phyloP scores from a whole-genome alignment of 2,888 invertebrate species.

The Seira musarum region DNA sequence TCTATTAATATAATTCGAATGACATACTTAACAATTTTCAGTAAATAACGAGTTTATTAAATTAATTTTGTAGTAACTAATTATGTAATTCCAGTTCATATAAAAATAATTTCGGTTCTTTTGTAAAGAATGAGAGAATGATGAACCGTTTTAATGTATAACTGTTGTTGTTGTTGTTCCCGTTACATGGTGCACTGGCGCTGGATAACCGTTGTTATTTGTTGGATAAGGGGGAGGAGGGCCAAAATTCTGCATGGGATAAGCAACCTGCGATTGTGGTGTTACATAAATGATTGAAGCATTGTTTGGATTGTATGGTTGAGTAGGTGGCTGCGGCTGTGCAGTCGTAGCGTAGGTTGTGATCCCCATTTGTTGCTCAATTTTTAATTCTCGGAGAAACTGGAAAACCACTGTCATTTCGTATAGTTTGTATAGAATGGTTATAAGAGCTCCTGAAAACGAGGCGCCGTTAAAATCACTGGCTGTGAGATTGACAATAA shows the following conservation, averaged over 20 bases:
- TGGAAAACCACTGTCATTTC: conserved; percentile 15
- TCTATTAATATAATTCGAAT: too few species aligned
- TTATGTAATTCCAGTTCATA: too few species aligned
- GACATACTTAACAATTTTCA: too few species aligned
- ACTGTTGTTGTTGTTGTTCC: not conserved
- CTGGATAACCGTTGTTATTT: not conserved
- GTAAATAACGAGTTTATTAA: too few species aligned
- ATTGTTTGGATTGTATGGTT: not conserved
- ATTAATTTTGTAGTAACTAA: too few species aligned
- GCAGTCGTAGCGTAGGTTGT: not conserved
- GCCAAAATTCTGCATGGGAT: conserved; percentile 32
- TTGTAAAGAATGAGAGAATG: too few species aligned
- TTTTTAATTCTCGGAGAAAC: conserved; percentile 13
- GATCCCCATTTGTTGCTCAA: not conserved
- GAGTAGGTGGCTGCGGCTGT: not conserved
- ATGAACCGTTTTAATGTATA: too few species aligned
- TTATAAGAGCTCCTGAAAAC: not conserved
- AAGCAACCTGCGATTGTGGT: conserved; percentile 18
- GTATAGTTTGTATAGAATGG: conserved; percentile 18
- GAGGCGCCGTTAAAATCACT: not conserved
- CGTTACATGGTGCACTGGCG: conserved; percentile 29
- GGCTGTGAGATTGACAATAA: conserved; percentile 23
- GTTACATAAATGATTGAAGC: conserved; percentile 22
- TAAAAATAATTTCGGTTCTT: too few species aligned
- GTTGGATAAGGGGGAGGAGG: conserved; percentile 2